Evolutionary conservation across 2,113 vertebrate genomes (phyloP).

Genomic region (Hemiprocne comata): DNA sequence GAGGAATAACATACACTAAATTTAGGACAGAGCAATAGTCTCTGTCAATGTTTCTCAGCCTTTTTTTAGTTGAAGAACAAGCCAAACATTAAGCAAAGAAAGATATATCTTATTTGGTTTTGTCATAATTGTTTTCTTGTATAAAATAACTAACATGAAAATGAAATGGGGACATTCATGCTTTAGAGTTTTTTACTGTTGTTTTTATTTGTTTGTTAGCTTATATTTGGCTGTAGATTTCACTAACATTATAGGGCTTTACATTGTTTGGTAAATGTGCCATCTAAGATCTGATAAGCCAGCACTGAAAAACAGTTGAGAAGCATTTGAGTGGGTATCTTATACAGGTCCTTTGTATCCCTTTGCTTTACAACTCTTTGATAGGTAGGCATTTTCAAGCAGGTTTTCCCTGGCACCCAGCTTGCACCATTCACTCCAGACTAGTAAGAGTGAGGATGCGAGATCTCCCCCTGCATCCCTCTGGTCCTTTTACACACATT

Average conservation of each 20-base stretch:
- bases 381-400: fast-evolving
- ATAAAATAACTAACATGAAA: background rate
- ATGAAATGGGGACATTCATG: background rate
- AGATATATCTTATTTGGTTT: background rate
- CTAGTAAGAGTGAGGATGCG: background rate
- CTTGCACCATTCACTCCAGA: background rate
- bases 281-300: background rate
- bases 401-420: background rate
- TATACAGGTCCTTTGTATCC: background rate
- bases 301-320: background rate
- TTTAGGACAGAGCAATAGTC: background rate
- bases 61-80: background rate
- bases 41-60: background rate
- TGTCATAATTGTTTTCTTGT: background rate
- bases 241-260: background rate
- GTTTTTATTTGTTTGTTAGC: background rate
- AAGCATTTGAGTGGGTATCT: background rate
- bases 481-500: background rate
- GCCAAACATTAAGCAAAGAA: background rate
- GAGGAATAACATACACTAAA: background rate
- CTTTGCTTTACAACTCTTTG: background rate
- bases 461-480: background rate
- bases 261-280: background rate
- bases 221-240: background rate
- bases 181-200: background rate